Percentiles rank a stretch among this genome's conserved stretches.
phyloP scores from a whole-genome alignment of 2,797 vertebrate genomes.

The Nasua narica region DNA sequence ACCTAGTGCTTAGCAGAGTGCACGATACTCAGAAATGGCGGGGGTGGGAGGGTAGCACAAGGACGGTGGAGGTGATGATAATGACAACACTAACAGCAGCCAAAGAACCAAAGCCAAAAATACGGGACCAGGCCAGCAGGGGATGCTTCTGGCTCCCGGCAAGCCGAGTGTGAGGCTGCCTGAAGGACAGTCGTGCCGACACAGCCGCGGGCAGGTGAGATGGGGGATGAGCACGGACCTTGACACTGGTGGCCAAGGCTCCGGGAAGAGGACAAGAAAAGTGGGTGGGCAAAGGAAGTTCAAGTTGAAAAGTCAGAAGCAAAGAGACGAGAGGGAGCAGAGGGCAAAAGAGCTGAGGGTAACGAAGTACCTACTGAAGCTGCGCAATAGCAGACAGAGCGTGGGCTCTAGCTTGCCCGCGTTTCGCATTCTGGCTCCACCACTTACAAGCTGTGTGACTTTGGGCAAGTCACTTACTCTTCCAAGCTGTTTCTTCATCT shows the following conservation, averaged over 20 bases:
- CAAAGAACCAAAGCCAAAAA: neutral
- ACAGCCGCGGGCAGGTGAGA: neutral
- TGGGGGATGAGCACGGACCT: neutral
- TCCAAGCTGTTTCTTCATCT: neutral
- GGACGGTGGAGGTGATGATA: neutral
- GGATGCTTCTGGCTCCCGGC: neutral
- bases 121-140: neutral
- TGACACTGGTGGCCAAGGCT: no score
- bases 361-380: neutral
- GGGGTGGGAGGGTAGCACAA: neutral
- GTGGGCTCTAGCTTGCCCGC: neutral
- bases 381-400: neutral
- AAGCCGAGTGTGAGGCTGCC: neutral
- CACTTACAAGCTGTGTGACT: neutral
- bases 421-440: neutral
- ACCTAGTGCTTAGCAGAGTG: neutral
- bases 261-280: neutral
- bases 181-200: neutral
- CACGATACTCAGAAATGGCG: neutral
- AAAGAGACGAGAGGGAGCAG: neutral
- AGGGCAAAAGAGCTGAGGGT: neutral
- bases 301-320: neutral
- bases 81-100: neutral
- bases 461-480: neutral
- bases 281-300: neutral